Evolutionary conservation across 1,140 invertebrate genomes (phyloP).

Genomic region (Aphaenogaster floridana): DNA sequence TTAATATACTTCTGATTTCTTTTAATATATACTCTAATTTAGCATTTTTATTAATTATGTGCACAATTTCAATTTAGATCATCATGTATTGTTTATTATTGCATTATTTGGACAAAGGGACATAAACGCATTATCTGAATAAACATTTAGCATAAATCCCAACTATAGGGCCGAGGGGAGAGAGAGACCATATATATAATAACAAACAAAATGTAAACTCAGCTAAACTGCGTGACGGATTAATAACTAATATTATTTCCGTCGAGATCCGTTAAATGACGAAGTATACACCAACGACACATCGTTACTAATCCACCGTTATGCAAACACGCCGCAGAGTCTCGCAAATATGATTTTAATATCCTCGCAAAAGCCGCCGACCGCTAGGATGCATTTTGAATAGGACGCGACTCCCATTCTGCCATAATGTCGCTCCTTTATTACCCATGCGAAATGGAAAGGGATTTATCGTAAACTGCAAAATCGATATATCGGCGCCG

Average conservation of each 20-base stretch:
- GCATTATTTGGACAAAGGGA: conserved; percentile 26
- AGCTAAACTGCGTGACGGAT: conserved; percentile 16
- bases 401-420: conserved; percentile 16
- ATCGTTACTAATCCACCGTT: conserved; percentile 55
- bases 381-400: conserved; percentile 42
- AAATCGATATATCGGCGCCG: conserved; percentile 55
- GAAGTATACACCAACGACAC: conserved; percentile 46
- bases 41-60: not conserved
- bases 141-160: conserved; percentile 52
- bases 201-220: conserved; percentile 26
- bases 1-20: not conserved
- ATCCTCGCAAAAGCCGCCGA: conserved; percentile 42
- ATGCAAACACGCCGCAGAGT: conserved; percentile 37
- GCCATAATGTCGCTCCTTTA: conserved; percentile 55
- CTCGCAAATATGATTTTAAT: conserved; percentile 64
- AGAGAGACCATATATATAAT: not conserved
- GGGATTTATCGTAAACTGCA: conserved; percentile 63
- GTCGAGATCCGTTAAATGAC: conserved; percentile 35
- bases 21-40: not conserved
- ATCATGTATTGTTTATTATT: not conserved
- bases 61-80: conserved; percentile 25
- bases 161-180: not conserved
- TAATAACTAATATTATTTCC: conserved; percentile 57
- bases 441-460: conserved; percentile 42
- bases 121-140: conserved; percentile 36